These are phyloP conservation scores for Eurystomus glaucurus DNA, from an alignment of 2,797 vertebrate genomes.

Conservation along the genomic window DNA sequence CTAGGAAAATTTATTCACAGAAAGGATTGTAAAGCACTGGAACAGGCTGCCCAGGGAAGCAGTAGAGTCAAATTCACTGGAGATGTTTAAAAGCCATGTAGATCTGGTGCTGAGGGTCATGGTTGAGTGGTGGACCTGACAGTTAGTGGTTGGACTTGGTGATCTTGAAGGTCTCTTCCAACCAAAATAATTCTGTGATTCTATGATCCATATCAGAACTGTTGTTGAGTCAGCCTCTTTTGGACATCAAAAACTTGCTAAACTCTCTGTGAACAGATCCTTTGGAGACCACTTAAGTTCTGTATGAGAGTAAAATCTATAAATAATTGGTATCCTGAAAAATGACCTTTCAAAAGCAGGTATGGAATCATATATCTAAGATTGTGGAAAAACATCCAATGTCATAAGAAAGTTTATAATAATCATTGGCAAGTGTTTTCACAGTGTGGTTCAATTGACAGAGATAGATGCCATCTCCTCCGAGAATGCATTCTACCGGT, in stretches of 20 bases:
- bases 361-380: background rate
- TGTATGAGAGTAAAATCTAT: background rate
- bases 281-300: background rate
- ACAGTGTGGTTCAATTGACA: background rate
- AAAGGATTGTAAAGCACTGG: background rate
- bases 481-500: constrained; percentile 32
- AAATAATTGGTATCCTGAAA: background rate
- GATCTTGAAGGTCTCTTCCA: background rate
- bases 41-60: background rate
- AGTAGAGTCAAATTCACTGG: background rate
- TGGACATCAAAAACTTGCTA: background rate
- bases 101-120: background rate
- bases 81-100: background rate
- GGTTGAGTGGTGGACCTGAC: background rate
- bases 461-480: constrained; percentile 49
- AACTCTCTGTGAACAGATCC: background rate
- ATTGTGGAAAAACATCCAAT: background rate
- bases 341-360: background rate
- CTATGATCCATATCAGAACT: background rate
- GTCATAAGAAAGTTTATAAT: background rate
- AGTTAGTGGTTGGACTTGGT: background rate
- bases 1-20: background rate
- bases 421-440: background rate
- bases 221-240: background rate
- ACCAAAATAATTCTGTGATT: background rate